Evolutionary conservation across 1,140 invertebrate species (phyloP).

Genomic region (Eupeodes corollae): DNA sequence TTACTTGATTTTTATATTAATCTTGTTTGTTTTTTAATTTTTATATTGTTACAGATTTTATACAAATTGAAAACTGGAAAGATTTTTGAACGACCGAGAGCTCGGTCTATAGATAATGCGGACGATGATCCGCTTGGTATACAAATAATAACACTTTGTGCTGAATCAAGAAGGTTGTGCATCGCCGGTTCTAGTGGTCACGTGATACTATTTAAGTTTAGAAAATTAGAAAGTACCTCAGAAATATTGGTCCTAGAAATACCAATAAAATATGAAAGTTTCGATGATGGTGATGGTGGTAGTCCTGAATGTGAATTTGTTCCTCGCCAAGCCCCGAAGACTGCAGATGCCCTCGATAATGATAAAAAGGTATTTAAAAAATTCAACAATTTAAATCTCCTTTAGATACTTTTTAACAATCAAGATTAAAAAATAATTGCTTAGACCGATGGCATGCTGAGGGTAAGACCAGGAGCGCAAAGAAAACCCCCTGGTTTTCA

Average conservation of each 20-base stretch:
- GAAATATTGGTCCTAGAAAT: slow-evolving; percentile 84
- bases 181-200: slow-evolving; percentile 84
- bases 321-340: slow-evolving; percentile 48
- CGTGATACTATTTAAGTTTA: slow-evolving; percentile 91
- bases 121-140: slow-evolving; percentile 90
- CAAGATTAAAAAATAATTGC: slow-evolving; percentile 4
- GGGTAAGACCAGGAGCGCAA: slow-evolving; percentile 62
- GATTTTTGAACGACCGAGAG: slow-evolving; percentile 70
- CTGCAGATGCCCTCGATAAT: slow-evolving; percentile 44
- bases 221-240: slow-evolving; percentile 73
- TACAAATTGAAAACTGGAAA: slow-evolving; percentile 97
- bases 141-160: slow-evolving; percentile 81
- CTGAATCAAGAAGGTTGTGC: slow-evolving; percentile 78
- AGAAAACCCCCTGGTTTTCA: slow-evolving; percentile 86
- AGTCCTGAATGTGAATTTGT: slow-evolving; percentile 66
- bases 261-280: slow-evolving; percentile 71
- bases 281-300: slow-evolving; percentile 65
- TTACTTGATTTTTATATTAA: background rate
- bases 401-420: background rate
- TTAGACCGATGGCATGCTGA: slow-evolving; percentile 44
- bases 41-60: slow-evolving; percentile 49
- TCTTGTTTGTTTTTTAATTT: background rate
- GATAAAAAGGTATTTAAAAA: slow-evolving; percentile 40
- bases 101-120: slow-evolving; percentile 42
- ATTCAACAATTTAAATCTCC: background rate